A percentile compares a stretch with the other conserved stretches of the same genome.
These are phyloP conservation scores for Trypoxylus dichotomus DNA, from an alignment of 1,140 invertebrate genomes.

Conservation along the genomic window DNA sequence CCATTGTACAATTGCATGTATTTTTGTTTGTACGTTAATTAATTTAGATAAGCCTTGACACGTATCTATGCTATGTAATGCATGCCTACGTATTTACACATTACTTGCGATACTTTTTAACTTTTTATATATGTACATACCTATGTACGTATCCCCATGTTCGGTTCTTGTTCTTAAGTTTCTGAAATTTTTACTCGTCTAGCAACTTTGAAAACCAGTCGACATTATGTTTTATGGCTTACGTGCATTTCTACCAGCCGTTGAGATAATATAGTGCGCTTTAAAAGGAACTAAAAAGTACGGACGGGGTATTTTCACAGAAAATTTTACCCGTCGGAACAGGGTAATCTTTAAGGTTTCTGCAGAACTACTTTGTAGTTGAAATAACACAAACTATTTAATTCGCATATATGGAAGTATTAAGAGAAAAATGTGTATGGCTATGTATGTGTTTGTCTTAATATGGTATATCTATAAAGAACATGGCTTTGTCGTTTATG, in stretches of 20 bases:
- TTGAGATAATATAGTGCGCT: no score
- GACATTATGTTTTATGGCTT: constrained; percentile 18
- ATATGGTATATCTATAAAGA: no score
- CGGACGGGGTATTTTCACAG: no score
- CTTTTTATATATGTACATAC: background rate
- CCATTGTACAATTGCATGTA: background rate
- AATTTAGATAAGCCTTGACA: constrained; percentile 14
- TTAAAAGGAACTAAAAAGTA: no score
- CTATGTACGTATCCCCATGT: background rate
- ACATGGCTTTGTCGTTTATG: no score
- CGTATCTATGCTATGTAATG: background rate
- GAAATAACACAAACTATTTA: no score
- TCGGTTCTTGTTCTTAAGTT: constrained; percentile 7
- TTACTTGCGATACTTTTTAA: constrained; percentile 3
- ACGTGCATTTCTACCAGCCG: background rate
- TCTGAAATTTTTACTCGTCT: background rate
- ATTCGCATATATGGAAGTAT: no score
- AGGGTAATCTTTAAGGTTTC: no score
- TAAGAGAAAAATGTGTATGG: no score
- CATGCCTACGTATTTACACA: constrained; percentile 2
- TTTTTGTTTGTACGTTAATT: constrained; percentile 23
- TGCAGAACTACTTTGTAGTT: no score
- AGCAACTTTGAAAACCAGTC: background rate
- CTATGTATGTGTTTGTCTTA: no score
- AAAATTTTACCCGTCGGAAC: no score